These are phyloP conservation scores for Crotalus viridis DNA, from an alignment of 2,113 vertebrate species.

Conservation along the genomic window DNA sequence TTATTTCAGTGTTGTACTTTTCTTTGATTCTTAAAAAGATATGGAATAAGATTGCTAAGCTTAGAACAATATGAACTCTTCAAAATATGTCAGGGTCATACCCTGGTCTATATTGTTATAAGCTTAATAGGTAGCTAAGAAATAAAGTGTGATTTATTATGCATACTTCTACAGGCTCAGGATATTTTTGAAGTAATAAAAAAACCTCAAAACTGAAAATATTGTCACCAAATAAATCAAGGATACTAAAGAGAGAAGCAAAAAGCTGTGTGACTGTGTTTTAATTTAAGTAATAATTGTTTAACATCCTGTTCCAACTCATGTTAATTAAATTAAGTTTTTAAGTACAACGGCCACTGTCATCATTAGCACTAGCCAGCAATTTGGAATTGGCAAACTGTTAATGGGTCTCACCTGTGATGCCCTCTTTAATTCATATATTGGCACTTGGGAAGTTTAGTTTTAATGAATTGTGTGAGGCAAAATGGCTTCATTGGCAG, in stretches of 20 bases:
- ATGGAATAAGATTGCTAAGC: background rate
- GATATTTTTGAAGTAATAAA: background rate
- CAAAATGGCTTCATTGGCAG: constrained; percentile 35
- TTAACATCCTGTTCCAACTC: background rate
- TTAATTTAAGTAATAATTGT: background rate
- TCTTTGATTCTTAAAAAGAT: background rate
- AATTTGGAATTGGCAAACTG: accelerated
- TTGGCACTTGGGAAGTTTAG: accelerated
- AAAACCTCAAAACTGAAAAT: background rate
- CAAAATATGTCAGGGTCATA: background rate
- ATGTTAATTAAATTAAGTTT: background rate
- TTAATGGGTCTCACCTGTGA: accelerated
- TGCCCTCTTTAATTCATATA: background rate
- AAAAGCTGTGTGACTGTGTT: background rate
- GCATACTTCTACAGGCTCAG: background rate
- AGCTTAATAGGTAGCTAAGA: background rate
- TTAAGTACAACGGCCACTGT: background rate
- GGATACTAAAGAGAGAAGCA: background rate
- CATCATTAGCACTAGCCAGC: background rate
- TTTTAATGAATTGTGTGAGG: background rate
- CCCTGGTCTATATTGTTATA: background rate
- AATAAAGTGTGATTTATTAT: background rate
- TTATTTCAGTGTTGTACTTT: background rate
- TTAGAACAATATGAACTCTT: background rate
- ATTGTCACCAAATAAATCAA: background rate